Conservation (phyloP, 2,888 invertebrate genomes). For the Hecatera dysodea region DNA sequence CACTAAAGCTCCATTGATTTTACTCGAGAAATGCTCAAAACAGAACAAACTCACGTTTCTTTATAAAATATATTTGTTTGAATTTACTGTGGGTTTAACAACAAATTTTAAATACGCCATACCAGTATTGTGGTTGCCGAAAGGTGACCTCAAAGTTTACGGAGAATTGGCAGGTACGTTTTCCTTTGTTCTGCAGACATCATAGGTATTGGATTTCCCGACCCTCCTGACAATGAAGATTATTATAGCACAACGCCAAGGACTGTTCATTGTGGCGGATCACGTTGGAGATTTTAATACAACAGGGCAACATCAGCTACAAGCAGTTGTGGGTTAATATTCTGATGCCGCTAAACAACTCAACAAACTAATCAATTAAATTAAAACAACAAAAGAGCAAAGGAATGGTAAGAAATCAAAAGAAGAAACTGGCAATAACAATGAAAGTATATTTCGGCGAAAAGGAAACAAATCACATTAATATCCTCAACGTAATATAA, state of each 20-base stretch:
- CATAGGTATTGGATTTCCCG: conserved; percentile 40
- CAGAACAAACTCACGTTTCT: conserved; percentile 34
- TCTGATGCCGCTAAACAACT: conserved; percentile 13
- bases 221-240: conserved; percentile 22
- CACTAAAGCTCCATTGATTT: conserved; percentile 50
- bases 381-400: conserved; percentile 25
- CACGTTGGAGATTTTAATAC: conserved; percentile 12
- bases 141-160: conserved; percentile 44
- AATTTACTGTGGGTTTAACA: conserved; percentile 12
- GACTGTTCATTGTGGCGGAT: conserved; percentile 23
- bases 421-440: conserved; percentile 46
- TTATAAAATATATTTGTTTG: neutral
- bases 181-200: conserved; percentile 46
- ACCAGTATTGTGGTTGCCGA: conserved; percentile 39
- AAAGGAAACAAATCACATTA: conserved; percentile 64
- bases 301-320: conserved; percentile 2
- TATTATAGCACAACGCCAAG: conserved; percentile 42
- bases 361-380: conserved; percentile 37
- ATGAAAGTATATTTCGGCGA: conserved; percentile 48
- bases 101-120: neutral
- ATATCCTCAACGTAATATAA: conserved; percentile 60
- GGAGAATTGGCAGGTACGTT: conserved; percentile 47
- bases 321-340: conserved; percentile 6
- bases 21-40: conserved; percentile 38
- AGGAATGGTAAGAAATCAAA: conserved; percentile 24